Evolutionary conservation across 2,888 invertebrate genomes (phyloP).

Genomic region (Agrochola circellaris): DNA sequence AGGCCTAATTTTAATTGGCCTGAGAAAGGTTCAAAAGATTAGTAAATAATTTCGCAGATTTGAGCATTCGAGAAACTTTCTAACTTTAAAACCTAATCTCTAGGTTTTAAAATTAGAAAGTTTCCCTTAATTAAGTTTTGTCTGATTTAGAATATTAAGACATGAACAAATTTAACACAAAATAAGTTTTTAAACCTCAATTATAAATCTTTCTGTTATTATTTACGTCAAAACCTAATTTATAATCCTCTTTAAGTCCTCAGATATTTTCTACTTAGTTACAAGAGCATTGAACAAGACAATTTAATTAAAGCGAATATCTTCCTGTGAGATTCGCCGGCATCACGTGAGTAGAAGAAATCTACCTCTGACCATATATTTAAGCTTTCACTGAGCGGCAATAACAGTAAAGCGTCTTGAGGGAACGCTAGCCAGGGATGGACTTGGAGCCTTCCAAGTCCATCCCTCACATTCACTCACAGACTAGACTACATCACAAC

Average conservation of each 20-base stretch:
- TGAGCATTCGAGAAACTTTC: too few species aligned
- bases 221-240: slow-evolving; percentile 13
- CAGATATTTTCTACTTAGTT: slow-evolving; percentile 4
- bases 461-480: too few species aligned
- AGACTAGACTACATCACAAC: too few species aligned
- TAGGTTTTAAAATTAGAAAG: slow-evolving; percentile 1
- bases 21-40: slow-evolving; percentile 20
- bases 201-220: neutral
- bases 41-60: slow-evolving; percentile 30
- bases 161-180: neutral
- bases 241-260: neutral
- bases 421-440: slow-evolving; percentile 73
- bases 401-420: slow-evolving; percentile 84
- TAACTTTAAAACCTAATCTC: too few species aligned
- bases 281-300: slow-evolving; percentile 52
- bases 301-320: slow-evolving; percentile 74
- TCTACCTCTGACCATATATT: slow-evolving; percentile 79
- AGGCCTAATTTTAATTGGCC: slow-evolving; percentile 20
- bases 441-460: slow-evolving; percentile 35
- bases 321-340: slow-evolving; percentile 64
- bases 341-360: slow-evolving; percentile 73
- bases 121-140: slow-evolving; percentile 1
- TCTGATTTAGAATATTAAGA: neutral
- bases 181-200: neutral
- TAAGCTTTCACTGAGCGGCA: slow-evolving; percentile 79